phyloP scores from a whole-genome alignment of 2,797 vertebrate genomes.

The Intellagama lesueurii region DNA sequence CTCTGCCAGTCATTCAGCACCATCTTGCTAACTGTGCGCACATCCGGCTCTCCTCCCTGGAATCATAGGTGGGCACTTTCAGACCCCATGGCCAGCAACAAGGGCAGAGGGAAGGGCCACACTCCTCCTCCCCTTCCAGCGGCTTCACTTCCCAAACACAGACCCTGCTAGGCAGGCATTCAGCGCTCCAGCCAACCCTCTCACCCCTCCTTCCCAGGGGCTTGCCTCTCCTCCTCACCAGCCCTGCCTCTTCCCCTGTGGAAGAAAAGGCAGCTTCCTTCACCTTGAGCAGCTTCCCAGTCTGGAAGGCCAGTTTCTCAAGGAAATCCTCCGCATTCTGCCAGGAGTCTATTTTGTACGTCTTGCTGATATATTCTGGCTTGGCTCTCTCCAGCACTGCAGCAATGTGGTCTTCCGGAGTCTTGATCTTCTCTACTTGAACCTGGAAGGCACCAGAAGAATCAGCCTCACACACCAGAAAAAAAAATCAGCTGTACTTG shows the following conservation, averaged over 20 bases:
- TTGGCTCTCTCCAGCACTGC: constrained; percentile 95
- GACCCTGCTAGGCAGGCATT: neutral
- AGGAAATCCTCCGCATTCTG: constrained; percentile 90
- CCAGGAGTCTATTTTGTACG: constrained; percentile 93
- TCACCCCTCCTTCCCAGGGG: too few relatives aligned
- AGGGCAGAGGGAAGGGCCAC: neutral
- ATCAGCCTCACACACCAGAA: neutral
- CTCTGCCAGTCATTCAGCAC: constrained; percentile 99
- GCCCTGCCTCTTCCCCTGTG: neutral
- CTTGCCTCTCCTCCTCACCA: too few relatives aligned
- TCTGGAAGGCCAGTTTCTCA: constrained; percentile 92
- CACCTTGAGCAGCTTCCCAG: constrained; percentile 95
- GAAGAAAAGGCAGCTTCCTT: neutral
- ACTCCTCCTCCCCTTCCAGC: neutral
- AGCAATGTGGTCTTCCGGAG: constrained; percentile 92
- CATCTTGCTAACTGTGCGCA: constrained; percentile 95
- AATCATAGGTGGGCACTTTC: constrained; percentile 8
- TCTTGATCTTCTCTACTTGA: constrained; percentile 97
- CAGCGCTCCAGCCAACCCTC: neutral
- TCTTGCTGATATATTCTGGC: constrained; percentile 94
- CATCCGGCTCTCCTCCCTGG: constrained; percentile 96
- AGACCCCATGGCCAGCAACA: neutral
- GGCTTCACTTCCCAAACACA: neutral
- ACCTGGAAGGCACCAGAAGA: constrained; percentile 79
- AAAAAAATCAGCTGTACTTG: neutral